Percentiles rank a stretch among this genome's conserved stretches.
Conservation (phyloP, 2,797 vertebrate genomes). For the Potorous gilbertii region DNA sequence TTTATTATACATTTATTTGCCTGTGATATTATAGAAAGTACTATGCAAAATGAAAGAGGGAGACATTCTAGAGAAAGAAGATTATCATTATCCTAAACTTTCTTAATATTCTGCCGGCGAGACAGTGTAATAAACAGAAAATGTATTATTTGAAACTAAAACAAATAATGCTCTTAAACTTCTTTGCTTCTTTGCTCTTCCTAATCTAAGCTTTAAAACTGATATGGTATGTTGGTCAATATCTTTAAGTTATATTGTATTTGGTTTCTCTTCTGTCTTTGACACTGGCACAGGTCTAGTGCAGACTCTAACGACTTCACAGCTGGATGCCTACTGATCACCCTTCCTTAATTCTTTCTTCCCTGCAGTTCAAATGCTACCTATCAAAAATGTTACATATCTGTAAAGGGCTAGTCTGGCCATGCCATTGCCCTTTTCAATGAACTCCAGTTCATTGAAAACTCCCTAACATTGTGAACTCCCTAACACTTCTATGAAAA, state of each 20-base stretch:
- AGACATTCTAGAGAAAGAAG: not conserved
- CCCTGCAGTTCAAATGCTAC: not conserved
- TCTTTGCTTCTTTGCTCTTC: not conserved
- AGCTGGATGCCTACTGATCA: not conserved
- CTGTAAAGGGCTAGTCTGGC: not conserved
- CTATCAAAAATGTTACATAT: not conserved
- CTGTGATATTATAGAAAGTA: not conserved
- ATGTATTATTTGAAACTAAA: not conserved
- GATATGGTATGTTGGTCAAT: not conserved
- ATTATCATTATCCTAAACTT: not conserved
- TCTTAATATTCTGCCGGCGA: not conserved
- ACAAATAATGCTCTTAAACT: not conserved
- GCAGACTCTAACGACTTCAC: not conserved
- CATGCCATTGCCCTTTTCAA: not conserved
- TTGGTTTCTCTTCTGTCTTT: not conserved
- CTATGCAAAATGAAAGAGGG: not conserved
- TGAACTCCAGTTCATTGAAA: not conserved
- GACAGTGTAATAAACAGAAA: constrained; percentile 1
- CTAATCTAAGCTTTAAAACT: constrained; percentile 8
- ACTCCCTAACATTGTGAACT: fast-evolving
- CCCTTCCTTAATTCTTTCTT: not conserved
- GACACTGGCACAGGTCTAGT: not conserved
- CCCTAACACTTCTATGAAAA: not conserved
- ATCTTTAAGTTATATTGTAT: not conserved
- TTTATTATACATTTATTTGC: not conserved